phyloP scores from a whole-genome alignment of 2,797 vertebrate genomes.

The Channallabes apus region DNA sequence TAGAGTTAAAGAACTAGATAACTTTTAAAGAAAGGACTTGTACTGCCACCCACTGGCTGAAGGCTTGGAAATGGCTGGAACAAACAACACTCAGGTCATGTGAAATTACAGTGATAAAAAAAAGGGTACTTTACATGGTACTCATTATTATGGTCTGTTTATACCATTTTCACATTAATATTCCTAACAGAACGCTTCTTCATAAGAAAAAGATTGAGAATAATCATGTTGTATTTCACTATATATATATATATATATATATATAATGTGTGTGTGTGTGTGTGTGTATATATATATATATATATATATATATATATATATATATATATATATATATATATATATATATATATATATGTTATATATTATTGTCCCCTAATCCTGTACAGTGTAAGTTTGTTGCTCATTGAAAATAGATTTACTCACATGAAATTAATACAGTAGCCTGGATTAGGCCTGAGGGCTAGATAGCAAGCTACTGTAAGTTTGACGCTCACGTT shows the following conservation, averaged over 20 bases:
- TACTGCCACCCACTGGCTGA: conserved; percentile 34
- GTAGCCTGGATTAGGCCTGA: neutral
- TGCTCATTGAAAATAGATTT: neutral
- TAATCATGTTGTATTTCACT: neutral
- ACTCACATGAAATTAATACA: neutral
- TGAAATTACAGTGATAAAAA: neutral
- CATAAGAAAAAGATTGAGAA: neutral
- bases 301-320: too few species aligned
- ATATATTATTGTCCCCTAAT: neutral
- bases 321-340: too few species aligned
- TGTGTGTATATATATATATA: too few species aligned
- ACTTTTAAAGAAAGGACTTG: conserved; percentile 2
- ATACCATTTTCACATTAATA: neutral
- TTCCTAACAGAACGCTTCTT: neutral
- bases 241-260: too few species aligned
- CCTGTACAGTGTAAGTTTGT: too few species aligned
- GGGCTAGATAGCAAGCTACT: neutral
- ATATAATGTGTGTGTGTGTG: too few species aligned
- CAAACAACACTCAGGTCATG: neutral
- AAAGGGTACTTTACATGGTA: neutral
- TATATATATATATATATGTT: too few species aligned
- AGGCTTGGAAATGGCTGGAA: neutral
- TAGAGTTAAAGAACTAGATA: neutral
- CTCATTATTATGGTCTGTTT: neutral
- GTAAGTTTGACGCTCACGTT: neutral